Evolutionary conservation across 2,888 invertebrate species (phyloP).

Genomic region (Acholoe squamosa): DNA sequence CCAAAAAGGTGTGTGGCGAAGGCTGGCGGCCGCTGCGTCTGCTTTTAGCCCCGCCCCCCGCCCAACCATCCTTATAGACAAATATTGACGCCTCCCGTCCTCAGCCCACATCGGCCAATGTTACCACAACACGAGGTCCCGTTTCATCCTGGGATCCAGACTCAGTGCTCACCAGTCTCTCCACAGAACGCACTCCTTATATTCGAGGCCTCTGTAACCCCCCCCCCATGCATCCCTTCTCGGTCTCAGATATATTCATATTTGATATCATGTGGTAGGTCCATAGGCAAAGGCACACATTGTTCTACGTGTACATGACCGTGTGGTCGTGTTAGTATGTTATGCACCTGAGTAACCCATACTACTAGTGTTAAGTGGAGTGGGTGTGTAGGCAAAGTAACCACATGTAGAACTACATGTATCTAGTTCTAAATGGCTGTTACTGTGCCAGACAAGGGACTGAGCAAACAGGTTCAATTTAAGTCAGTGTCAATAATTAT

Average conservation of each 20-base stretch:
- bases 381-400: too few species aligned
- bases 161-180: too few species aligned
- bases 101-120: constrained; percentile 25
- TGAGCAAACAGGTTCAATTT: background rate
- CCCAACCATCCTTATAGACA: background rate
- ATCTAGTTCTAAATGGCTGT: too few species aligned
- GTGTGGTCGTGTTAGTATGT: background rate
- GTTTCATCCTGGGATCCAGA: background rate
- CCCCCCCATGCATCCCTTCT: too few species aligned
- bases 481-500: background rate
- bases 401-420: too few species aligned
- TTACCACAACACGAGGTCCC: constrained; percentile 22
- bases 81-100: constrained; percentile 32
- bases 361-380: too few species aligned
- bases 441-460: background rate
- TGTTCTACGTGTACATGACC: background rate
- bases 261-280: background rate
- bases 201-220: too few species aligned
- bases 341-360: too few species aligned
- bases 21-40: background rate
- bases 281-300: background rate
- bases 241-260: too few species aligned
- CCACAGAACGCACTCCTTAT: too few species aligned
- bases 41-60: background rate
- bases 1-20: constrained; percentile 20